Base-by-base conservation (phyloP, 2,113 vertebrate genomes). In the Psilopsiagon aurifrons region DNA sequence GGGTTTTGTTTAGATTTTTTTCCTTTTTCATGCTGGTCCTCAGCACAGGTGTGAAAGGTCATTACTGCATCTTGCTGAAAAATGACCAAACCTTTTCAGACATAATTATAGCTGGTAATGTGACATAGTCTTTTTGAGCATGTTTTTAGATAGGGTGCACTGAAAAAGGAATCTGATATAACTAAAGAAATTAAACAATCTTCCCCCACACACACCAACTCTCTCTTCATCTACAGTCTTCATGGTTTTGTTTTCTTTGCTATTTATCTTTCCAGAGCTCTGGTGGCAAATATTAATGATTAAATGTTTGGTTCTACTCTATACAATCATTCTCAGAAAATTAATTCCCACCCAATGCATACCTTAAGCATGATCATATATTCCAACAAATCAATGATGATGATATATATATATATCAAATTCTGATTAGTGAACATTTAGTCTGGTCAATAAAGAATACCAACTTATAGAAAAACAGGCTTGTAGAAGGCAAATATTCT, bases 211-310 rank as follows among this genome's bases (percentile, higher is more conserved):
- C 39, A 39, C 76, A 44, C 37, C 24, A 77, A 62, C 13, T 81
- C 33, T 33, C 25, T 85, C 70, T 71, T 77, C 55, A 47, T 71
- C 69, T 92, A 85, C 62, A 3, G 0, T 64, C 37, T 79, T 83
- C 54, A 43, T 51, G 37, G 66, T 80, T 89, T 41, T 79, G 44
- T 87, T 94, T 91, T 67, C 66, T 91, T 88, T 94, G 31, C 41
- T 90, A 41, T 1, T 2, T 74, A 33, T 80, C 41, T 90, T 95
- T 46, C 44, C 52, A 43, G 54, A 86, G 6, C 31, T 62, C 67
- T 63, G 44, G 28, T 86, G 17, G 17, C 91, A 90, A 96, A 86
- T 90, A 64, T 69, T 94, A 95, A 95, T 83, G 63, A 94, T 59
- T 3, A 70, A 85, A 67, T 70, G 44, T 83, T 94, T 92, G 25